Conservation (phyloP, 2,113 vertebrate genomes). For the Pelecanoides urinatrix region DNA sequence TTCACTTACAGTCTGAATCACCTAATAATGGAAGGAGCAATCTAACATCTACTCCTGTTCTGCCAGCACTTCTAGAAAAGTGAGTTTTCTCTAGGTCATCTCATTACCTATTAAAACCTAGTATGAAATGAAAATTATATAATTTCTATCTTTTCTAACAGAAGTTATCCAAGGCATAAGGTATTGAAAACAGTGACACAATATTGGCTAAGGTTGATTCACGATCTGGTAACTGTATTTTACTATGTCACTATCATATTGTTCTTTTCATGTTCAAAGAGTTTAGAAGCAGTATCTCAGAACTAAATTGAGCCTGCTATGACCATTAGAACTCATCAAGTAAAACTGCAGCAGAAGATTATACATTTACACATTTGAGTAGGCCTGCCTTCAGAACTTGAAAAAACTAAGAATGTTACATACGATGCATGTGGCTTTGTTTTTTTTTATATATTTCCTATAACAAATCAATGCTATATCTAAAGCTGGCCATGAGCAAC, state of each 20-base stretch:
- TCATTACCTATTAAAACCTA: neutral
- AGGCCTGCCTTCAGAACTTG: neutral
- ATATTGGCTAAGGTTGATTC: neutral
- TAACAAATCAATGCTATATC: neutral
- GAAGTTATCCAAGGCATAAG: neutral
- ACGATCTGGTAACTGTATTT: neutral
- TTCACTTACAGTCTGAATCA: conserved; percentile 82
- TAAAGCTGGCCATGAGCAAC: neutral
- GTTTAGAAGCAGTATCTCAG: neutral
- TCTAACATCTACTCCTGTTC: conserved; percentile 66
- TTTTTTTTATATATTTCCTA: neutral
- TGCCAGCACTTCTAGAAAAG: conserved; percentile 81
- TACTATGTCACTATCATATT: neutral
- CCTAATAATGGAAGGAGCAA: conserved; percentile 75
- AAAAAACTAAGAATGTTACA: neutral
- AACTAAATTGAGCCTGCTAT: neutral
- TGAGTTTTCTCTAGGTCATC: conserved; percentile 62
- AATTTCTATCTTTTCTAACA: neutral
- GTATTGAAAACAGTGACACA: neutral
- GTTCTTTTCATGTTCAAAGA: neutral
- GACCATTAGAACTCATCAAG: neutral
- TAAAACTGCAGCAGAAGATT: neutral
- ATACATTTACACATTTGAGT: neutral
- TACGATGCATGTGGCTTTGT: neutral
- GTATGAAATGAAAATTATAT: neutral